A percentile compares a stretch with the other conserved stretches of the same genome.
phyloP scores from a whole-genome alignment of 1,140 invertebrate genomes.

The Drosophila subpulchrella region DNA sequence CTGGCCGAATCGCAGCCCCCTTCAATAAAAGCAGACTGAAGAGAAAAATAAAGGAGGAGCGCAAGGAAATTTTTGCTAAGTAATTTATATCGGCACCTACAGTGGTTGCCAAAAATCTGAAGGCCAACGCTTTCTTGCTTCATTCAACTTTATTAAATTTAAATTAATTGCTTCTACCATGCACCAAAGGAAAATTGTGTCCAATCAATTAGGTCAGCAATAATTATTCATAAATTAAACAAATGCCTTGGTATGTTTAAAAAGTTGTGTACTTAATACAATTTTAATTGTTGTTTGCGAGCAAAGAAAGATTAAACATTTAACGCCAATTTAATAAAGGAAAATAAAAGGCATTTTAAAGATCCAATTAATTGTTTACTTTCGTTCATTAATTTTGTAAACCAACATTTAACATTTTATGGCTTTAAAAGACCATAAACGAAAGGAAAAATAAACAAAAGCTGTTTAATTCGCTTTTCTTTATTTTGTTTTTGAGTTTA shows the following conservation, averaged over 20 bases:
- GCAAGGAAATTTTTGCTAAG: slow-evolving; percentile 59
- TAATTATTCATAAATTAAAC: slow-evolving; percentile 15
- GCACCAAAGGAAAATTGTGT: not conserved
- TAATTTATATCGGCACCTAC: slow-evolving; percentile 61
- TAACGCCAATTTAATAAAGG: not conserved
- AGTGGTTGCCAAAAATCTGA: slow-evolving; percentile 16
- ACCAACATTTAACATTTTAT: not conserved
- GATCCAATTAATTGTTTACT: too few species aligned
- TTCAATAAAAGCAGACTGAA: slow-evolving; percentile 7
- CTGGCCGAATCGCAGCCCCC: slow-evolving; percentile 32
- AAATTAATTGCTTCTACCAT: not conserved
- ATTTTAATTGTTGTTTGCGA: slow-evolving; percentile 3
- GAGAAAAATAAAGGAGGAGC: slow-evolving; percentile 9
- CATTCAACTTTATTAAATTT: not conserved
- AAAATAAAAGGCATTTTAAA: too few species aligned
- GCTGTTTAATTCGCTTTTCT: not conserved
- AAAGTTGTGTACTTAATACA: slow-evolving; percentile 10
- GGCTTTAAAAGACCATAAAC: not conserved
- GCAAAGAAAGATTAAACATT: not conserved
- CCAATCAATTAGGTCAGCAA: slow-evolving; percentile 16
- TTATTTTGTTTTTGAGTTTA: not conserved
- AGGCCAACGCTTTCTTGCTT: not conserved
- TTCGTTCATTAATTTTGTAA: not conserved
- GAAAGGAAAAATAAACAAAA: not conserved
- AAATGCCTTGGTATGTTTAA: not conserved